Conservation (phyloP, 2,113 vertebrate species). For the Xerus inauris region DNA sequence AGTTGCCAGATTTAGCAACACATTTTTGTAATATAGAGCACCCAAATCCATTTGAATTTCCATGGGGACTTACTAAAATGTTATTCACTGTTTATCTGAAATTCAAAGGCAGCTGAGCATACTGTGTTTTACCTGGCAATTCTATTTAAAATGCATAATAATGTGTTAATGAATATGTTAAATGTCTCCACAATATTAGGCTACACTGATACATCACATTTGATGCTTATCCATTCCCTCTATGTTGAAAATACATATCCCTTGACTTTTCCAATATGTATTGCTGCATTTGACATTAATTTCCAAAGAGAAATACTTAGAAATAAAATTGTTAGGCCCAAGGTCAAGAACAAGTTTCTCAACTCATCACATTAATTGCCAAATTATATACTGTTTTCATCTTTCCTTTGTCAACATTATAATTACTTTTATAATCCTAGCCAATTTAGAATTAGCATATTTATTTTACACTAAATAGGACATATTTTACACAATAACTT, state of each 20-base stretch:
- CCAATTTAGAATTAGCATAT: background rate
- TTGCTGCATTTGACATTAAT: background rate
- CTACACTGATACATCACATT: background rate
- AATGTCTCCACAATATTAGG: background rate
- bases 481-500: background rate
- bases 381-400: slow-evolving; percentile 36
- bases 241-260: background rate
- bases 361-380: background rate
- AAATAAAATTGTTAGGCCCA: slow-evolving; percentile 53
- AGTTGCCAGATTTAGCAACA: background rate
- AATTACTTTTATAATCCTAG: slow-evolving; percentile 6
- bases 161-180: background rate
- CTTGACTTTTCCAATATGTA: background rate
- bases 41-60: background rate
- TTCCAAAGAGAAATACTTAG: slow-evolving; percentile 11
- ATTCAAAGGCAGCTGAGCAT: background rate
- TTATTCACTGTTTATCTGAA: slow-evolving; percentile 11
- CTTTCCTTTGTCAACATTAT: background rate
- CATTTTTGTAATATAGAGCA: background rate
- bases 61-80: background rate
- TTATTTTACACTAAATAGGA: background rate
- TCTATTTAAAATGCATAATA: background rate
- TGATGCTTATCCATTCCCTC: background rate
- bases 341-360: background rate
- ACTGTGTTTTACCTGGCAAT: background rate